Base-by-base conservation (phyloP, 2,888 invertebrate genomes). In the Hirtodrosophila cameraria region DNA sequence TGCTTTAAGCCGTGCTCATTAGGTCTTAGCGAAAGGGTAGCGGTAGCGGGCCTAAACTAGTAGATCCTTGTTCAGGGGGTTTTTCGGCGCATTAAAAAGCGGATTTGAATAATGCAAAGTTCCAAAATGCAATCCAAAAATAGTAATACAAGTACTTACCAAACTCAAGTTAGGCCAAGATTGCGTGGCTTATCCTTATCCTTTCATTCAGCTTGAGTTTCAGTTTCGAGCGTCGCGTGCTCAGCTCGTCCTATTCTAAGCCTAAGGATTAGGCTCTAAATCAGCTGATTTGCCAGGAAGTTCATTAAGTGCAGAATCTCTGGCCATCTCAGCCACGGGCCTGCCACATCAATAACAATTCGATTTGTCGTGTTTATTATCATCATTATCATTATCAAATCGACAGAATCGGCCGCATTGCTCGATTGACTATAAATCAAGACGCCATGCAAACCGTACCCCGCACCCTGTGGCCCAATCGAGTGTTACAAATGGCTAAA, bases 401-500 rank as follows among this genome's bases (percentile, higher is more conserved):
- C 68, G 42, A 43, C 42, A 48, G 38, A 28, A 7, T 18, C 20
- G 28, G 3, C 2, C 18, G 18, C 18, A 18, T 64, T 57, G 69
- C 46, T 66, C 55, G 66, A 65, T 75, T 69, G 65, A 70, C 68
- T 57, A 70, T 83, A 74, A 83, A 83, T 85, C 75, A 79, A 60
- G 39, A n/a, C 16, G 43, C 23, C 23, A 23, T 6, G 23, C n/a
- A n/a, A 42, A 53, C 43, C 33, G 30, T 11, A 28, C 15, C 7
- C 11, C 28, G 43, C 63, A 50, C 68, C 45, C 52, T 45, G 35
- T 33, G 5, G 36, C 49, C 42, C 72, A 66, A 70, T 74, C 69
- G 71, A 65, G 73, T 75, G 75, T 74, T 74, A 76, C 86, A 83
- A 86, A 83, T 86, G 43, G 71, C 27, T 68, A 72, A 74, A 83